phyloP scores from a whole-genome alignment of 2,113 vertebrate genomes.

The Alosa alosa region DNA sequence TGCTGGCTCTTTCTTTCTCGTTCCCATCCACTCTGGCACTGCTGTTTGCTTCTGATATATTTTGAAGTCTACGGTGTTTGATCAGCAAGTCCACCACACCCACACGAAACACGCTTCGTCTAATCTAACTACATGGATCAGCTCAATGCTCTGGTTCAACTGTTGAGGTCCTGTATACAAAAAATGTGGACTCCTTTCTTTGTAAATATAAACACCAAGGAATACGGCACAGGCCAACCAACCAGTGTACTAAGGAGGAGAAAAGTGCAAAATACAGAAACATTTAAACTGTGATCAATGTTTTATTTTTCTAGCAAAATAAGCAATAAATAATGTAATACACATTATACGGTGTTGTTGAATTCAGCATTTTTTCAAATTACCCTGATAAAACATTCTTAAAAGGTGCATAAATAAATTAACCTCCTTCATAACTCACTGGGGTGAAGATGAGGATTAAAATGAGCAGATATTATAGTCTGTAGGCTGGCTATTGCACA shows the following conservation, averaged over 20 bases:
- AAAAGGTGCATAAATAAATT: neutral
- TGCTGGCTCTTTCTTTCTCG: neutral
- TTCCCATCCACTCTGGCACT: neutral
- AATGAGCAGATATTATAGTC: neutral
- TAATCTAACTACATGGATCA: too few species aligned
- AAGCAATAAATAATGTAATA: neutral
- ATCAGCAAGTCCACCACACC: conserved; percentile 39
- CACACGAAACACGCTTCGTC: too few species aligned
- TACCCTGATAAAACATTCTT: neutral
- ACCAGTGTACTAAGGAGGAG: neutral
- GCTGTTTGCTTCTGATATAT: neutral
- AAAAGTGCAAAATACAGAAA: neutral
- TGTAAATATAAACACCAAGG: neutral
- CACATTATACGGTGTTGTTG: neutral
- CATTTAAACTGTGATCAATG: neutral
- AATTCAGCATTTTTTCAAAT: neutral
- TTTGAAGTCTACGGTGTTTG: conserved; percentile 55
- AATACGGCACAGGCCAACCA: neutral
- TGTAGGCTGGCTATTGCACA: neutral
- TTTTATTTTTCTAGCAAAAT: neutral
- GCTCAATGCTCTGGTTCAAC: too few species aligned
- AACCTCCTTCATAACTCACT: neutral
- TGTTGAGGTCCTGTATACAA: too few species aligned
- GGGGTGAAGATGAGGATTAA: neutral
- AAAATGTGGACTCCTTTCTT: too few species aligned